Conservation (phyloP, 2,113 vertebrate species). For the Brachirus orientalis region DNA sequence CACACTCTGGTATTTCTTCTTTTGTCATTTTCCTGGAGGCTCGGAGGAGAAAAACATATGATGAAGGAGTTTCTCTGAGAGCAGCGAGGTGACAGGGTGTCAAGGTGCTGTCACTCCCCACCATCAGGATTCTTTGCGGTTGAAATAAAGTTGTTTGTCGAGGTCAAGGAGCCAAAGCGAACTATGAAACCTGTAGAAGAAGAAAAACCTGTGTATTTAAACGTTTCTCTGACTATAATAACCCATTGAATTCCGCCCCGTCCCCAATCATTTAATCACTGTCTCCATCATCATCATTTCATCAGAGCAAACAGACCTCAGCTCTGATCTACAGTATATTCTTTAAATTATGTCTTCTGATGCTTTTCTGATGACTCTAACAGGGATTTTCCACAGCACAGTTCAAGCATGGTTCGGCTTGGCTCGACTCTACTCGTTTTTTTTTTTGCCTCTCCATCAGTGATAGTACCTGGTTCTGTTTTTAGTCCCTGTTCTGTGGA, state of each 20-base stretch:
- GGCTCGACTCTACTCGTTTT: too few relatives aligned
- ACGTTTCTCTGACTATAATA: conserved; percentile 27
- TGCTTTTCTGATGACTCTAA: too few relatives aligned
- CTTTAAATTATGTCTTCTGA: too few relatives aligned
- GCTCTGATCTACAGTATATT: too few relatives aligned
- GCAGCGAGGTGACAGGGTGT: conserved; percentile 52
- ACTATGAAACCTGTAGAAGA: conserved; percentile 12
- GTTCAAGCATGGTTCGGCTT: too few relatives aligned
- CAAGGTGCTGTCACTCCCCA: conserved; percentile 46
- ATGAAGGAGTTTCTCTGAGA: conserved; percentile 27
- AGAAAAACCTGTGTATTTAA: background rate
- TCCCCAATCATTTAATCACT: background rate
- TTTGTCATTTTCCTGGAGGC: conserved; percentile 34
- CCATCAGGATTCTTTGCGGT: conserved; percentile 22
- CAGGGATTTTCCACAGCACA: too few relatives aligned
- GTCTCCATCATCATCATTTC: background rate
- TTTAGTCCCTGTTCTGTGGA: too few relatives aligned
- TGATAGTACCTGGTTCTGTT: too few relatives aligned
- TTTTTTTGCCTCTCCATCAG: too few relatives aligned
- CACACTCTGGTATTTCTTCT: conserved; percentile 26
- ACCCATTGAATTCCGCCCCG: conserved; percentile 25
- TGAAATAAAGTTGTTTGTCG: conserved; percentile 13
- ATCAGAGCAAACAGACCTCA: conserved; percentile 2
- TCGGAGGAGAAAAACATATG: too few relatives aligned
- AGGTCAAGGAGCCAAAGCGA: conserved; percentile 44